phyloP scores from a whole-genome alignment of 2,797 vertebrate species.

The Pelochelys cantorii region DNA sequence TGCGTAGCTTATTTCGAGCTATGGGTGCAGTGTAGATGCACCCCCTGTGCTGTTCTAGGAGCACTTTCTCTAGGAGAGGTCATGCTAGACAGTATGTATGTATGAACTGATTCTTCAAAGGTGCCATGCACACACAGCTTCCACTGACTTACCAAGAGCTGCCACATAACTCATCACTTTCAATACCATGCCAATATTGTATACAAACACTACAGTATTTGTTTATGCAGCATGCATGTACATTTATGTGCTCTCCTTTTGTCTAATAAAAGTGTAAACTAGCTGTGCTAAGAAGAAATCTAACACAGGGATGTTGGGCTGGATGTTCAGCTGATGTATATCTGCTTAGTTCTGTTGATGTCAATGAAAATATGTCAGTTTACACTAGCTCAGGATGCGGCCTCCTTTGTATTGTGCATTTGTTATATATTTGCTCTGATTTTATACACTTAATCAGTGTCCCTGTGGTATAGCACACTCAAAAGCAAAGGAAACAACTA shows the following conservation, averaged over 20 bases:
- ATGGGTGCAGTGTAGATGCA: not conserved
- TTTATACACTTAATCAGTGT: constrained; percentile 15
- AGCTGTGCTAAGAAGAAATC: not conserved
- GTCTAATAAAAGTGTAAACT: not conserved
- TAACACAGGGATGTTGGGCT: constrained; percentile 1
- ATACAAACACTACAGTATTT: not conserved
- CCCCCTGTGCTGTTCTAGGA: not conserved
- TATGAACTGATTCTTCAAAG: not conserved
- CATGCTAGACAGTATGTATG: not conserved
- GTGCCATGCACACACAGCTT: not conserved
- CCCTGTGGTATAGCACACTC: not conserved
- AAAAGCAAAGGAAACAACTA: constrained; percentile 67
- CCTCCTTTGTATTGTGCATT: constrained; percentile 57
- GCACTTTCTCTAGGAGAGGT: not conserved
- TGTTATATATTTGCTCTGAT: constrained; percentile 63
- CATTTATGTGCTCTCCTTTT: not conserved
- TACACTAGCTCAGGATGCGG: constrained; percentile 5
- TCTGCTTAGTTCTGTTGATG: constrained; percentile 36
- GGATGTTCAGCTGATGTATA: constrained; percentile 4
- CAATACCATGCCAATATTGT: accelerated
- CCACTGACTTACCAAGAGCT: not conserved
- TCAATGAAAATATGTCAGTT: constrained; percentile 37
- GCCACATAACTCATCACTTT: not conserved
- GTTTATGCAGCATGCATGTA: not conserved
- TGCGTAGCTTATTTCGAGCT: too few species aligned